phyloP scores from a whole-genome alignment of 2,888 invertebrate genomes.

The Dorcus hopei region DNA sequence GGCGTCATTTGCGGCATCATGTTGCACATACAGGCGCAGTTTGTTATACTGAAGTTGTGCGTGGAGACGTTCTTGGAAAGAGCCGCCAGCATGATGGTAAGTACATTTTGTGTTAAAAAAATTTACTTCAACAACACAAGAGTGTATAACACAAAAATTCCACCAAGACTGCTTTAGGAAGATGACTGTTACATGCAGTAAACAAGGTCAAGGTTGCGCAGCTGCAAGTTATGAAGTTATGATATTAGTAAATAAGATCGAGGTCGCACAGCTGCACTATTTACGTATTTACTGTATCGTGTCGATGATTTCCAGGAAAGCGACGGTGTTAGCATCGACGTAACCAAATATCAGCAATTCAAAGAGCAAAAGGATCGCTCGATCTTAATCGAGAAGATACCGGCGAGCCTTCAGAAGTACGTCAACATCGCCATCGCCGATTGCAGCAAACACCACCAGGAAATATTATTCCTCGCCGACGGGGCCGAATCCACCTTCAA shows the following conservation, averaged over 20 bases:
- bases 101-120: not conserved
- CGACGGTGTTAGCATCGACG: not conserved
- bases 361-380: not conserved
- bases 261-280: no score
- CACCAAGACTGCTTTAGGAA: no score
- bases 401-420: conserved; percentile 1
- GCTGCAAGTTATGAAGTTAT: no score
- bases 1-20: conserved; percentile 21
- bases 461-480: conserved; percentile 17
- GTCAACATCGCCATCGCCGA: conserved; percentile 4
- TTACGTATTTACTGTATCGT: no score
- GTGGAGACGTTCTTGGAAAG: conserved; percentile 15
- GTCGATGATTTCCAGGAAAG: not conserved
- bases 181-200: no score
- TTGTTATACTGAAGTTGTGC: conserved; percentile 19
- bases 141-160: no score
- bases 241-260: no score
- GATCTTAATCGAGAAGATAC: conserved; percentile 1
- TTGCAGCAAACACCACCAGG: conserved; percentile 19
- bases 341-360: not conserved
- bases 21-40: conserved; percentile 19
- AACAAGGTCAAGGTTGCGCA: no score
- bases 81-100: conserved; percentile 10
- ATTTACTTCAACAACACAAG: no score
- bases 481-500: conserved; percentile 20